Evolutionary conservation across 2,797 vertebrate genomes (phyloP), one percentile per base, ranked within the genome.

Genomic region (Cetoscarus ocellatus): DNA sequence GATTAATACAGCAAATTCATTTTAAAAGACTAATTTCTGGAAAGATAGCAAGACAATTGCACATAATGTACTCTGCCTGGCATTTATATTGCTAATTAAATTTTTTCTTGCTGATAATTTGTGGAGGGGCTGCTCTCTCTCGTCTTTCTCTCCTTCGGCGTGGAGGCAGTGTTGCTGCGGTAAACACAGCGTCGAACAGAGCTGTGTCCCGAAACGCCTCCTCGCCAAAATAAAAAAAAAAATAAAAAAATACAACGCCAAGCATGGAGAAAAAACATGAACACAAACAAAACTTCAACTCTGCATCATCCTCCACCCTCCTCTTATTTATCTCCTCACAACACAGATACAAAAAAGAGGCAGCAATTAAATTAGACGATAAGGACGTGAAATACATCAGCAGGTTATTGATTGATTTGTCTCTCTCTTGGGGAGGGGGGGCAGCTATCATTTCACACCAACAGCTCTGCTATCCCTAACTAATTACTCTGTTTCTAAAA

Each of bases 61-160:
- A 94, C 92, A 95, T 96, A 96, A 97, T 96, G 96, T 96, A 93
- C 95, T 95, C 94, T 81, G 94, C 79, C 92, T 93, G 94, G 97
- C 96, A 97, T 98, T 99, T 98, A 98, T 98, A 97, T 97, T 96
- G 96, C 97, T 98, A 99, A 99, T 99, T 99, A 99, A 97, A 94
- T 97, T 97, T 96, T 94, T 79, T 83, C 76, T 79, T 80, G 85
- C 83, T 74, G 95, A 96, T 96, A 95, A 96, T 97, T 96, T 95
- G 94, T 91, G 88, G 93, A 94, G 93, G 95, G 90, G 93, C 95
- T 95, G 92, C 67, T 72, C 66, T 61, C 67, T 65, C 57, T 61
- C 45, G 55, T 47, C 63, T 65, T 38, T 53, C 63, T 55, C 53
- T 17, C 45, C 50, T 7, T 5, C 48, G 3, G 3, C 10, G 12